Evolutionary conservation across 2,797 vertebrate species (phyloP).

Genomic region (Phalloptychus januarius): DNA sequence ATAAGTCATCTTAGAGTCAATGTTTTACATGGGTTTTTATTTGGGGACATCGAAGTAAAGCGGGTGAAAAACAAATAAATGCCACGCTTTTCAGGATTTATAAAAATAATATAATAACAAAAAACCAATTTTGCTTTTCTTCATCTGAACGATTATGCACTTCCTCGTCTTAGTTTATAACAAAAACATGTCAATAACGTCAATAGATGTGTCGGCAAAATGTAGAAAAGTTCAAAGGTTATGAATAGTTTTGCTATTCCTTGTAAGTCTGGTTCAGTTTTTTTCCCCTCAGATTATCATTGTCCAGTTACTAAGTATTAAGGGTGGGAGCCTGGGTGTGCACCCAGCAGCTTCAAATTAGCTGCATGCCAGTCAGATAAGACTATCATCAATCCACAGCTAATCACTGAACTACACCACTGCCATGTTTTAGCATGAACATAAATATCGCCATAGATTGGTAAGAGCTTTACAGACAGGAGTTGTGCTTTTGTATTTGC

Average conservation of each 20-base stretch:
- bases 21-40: not conserved
- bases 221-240: not conserved
- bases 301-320: conserved; percentile 26
- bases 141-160: not conserved
- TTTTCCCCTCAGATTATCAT: conserved; percentile 27
- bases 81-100: not conserved
- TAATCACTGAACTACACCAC: not conserved
- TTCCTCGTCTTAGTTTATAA: not conserved
- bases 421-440: conserved; percentile 9
- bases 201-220: not conserved
- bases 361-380: conserved; percentile 59
- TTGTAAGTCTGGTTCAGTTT: not conserved
- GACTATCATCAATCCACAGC: conserved; percentile 53
- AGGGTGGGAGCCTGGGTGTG: conserved; percentile 35
- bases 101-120: not conserved
- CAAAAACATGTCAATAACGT: not conserved
- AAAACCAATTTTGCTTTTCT: not conserved
- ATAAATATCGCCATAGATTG: not conserved
- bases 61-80: not conserved
- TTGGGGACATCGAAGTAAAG: not conserved
- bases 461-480: not conserved
- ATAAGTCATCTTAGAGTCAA: not conserved
- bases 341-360: conserved; percentile 26
- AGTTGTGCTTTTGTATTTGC: not conserved
- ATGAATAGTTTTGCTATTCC: not conserved